Conservation (phyloP, 2,888 invertebrate species). For the Oscheius sp. region DNA sequence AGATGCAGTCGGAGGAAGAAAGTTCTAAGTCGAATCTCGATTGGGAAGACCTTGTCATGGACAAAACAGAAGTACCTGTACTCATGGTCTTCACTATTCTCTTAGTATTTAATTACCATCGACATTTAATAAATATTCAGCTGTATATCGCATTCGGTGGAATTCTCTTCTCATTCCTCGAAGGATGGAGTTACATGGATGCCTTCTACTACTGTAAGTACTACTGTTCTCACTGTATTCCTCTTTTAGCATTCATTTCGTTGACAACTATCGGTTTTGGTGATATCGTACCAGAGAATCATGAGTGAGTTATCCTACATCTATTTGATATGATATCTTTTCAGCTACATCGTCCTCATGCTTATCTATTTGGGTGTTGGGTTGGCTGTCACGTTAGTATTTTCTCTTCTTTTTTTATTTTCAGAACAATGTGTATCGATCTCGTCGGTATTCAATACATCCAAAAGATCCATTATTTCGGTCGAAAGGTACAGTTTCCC, state of each 20-base stretch:
- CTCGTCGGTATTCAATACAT: constrained; percentile 71
- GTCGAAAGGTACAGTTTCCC: constrained; percentile 56
- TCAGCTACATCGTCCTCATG: constrained; percentile 68
- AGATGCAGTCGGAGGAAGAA: constrained; percentile 27
- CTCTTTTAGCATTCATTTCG: constrained; percentile 65
- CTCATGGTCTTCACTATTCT: constrained; percentile 70
- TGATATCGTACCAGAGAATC: constrained; percentile 67
- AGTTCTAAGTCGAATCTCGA: constrained; percentile 37
- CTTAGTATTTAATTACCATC: no score
- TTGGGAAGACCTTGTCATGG: constrained; percentile 49
- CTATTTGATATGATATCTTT: constrained; percentile 27
- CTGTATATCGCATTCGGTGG: constrained; percentile 72
- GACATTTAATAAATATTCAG: constrained; percentile 29
- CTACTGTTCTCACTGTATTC: background rate
- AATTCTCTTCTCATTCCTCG: constrained; percentile 70
- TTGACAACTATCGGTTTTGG: constrained; percentile 70
- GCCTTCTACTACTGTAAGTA: constrained; percentile 74
- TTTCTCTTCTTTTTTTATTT: no score
- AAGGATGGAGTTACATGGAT: constrained; percentile 74
- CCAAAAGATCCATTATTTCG: constrained; percentile 70
- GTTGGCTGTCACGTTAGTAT: constrained; percentile 70
- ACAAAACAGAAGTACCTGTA: constrained; percentile 69
- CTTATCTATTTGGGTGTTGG: constrained; percentile 70
- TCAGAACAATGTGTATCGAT: constrained; percentile 71
- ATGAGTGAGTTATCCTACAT: constrained; percentile 53